Conservation (phyloP, 1,140 invertebrate species). For the Cotesia vestalis region DNA sequence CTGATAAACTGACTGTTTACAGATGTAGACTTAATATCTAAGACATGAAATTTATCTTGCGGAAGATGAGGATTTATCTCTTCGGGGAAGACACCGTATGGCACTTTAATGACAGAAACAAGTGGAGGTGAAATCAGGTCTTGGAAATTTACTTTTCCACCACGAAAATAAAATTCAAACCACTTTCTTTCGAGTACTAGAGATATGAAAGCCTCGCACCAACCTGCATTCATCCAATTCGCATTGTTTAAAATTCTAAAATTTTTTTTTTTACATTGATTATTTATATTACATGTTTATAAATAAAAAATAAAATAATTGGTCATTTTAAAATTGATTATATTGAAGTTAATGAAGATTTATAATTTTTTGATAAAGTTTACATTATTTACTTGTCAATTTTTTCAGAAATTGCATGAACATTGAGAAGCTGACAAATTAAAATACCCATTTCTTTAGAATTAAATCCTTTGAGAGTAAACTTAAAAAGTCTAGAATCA, state of each 20-base stretch:
- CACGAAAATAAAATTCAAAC: slow-evolving; percentile 7
- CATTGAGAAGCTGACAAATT: slow-evolving; percentile 69
- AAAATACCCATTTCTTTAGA: slow-evolving; percentile 61
- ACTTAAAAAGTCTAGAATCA: slow-evolving; percentile 41
- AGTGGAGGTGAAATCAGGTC: slow-evolving; percentile 27
- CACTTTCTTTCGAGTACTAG: slow-evolving; percentile 19
- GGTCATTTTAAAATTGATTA: too few species aligned
- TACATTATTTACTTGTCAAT: slow-evolving; percentile 64
- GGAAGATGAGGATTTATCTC: slow-evolving; percentile 12
- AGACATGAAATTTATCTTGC: neutral
- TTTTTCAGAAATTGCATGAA: slow-evolving; percentile 65
- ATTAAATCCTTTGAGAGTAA: slow-evolving; percentile 43
- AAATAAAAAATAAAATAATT: too few species aligned
- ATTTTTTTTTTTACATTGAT: neutral
- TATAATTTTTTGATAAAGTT: slow-evolving; percentile 1
- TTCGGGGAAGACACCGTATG: slow-evolving; percentile 6
- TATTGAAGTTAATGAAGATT: neutral
- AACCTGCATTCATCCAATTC: slow-evolving; percentile 34
- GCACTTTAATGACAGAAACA: slow-evolving; percentile 7
- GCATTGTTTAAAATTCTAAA: slow-evolving; percentile 21
- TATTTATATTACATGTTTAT: neutral
- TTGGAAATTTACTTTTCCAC: slow-evolving; percentile 14
- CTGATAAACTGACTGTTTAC: neutral
- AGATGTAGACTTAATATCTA: neutral
- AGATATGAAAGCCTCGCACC: slow-evolving; percentile 43